Evolutionary conservation across 2,888 invertebrate genomes (phyloP), one percentile per base, ranked within the genome.

Genomic region (Trichogramma evanescens): DNA sequence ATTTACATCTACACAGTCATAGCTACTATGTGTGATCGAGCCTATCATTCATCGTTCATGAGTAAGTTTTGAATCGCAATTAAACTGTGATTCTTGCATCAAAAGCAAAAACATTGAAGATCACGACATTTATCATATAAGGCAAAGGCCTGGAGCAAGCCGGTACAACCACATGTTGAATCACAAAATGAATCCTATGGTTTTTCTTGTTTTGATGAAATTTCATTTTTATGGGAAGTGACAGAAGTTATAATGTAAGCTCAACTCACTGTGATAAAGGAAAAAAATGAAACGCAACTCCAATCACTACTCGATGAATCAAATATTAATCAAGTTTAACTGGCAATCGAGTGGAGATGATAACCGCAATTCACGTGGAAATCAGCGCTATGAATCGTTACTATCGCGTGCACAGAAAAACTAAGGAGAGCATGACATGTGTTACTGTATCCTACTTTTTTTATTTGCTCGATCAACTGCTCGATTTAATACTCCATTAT

Each of bases 101-200:
- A 13, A 13, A 48, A 13, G 5, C 10, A 10, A 13, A 13, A 10
- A 48, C n/a, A 13, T 48, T 54, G 9, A 39, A 43, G 43, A 45
- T 54, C 56, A 43, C 41, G 26, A 48, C 56, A 44, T 63, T 59
- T 54, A 9, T 13, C 13, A 61, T 63, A 62, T 61, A 61, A 68
- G 70, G 70, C 70, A 69, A 72, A 73, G 75, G 73, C 72, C 74
- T 72, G 76, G 75, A 76, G 74, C 74, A 74, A 75, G 76, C 74
- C 76, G 77, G 76, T 77, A 77, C 77, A 77, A 76, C 76, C 72
- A 75, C 71, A 71, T 54, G 49, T 54, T 64, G 61, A 59, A 60
- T 58, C 66, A 68, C 50, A 59, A 60, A 54, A 58, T 38, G 46
- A 59, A 60, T 64, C 56, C 65, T 56, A 42, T 63, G 56, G 64